Evolutionary conservation across 2,113 vertebrate species (phyloP).

Genomic region (Propithecus coquereli): DNA sequence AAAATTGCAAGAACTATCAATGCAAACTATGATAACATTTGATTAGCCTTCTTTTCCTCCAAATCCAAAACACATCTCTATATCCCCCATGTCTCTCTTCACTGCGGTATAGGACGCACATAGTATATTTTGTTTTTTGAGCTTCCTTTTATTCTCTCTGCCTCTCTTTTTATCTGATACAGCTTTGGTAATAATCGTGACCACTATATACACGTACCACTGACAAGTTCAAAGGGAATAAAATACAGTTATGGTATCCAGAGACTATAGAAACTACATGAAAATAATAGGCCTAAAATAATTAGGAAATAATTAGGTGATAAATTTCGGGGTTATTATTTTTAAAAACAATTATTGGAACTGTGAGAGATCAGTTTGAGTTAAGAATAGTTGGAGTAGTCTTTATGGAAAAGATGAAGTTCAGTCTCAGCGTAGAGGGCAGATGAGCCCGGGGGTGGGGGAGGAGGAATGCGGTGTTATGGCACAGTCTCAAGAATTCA

Average conservation of each 20-base stretch:
- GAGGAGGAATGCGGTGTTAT: neutral
- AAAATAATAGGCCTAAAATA: neutral
- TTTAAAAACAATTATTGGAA: neutral
- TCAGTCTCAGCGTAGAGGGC: neutral
- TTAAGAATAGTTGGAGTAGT: neutral
- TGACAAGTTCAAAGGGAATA: neutral
- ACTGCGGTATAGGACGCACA: neutral
- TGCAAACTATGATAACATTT: neutral
- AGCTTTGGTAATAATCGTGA: neutral
- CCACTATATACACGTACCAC: neutral
- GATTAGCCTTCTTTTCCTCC: neutral
- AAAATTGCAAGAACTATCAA: neutral
- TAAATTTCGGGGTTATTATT: neutral
- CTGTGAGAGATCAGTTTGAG: neutral
- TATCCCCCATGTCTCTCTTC: neutral
- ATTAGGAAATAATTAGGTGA: neutral
- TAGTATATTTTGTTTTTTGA: neutral
- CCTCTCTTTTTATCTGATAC: neutral
- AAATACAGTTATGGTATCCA: neutral
- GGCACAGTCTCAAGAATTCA: neutral
- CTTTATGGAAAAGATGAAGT: neutral
- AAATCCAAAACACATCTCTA: neutral
- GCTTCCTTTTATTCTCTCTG: neutral
- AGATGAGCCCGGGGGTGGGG: neutral
- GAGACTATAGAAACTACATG: neutral